Evolutionary conservation across 2,888 invertebrate genomes (phyloP).

Genomic region (Syrista parreyssii): DNA sequence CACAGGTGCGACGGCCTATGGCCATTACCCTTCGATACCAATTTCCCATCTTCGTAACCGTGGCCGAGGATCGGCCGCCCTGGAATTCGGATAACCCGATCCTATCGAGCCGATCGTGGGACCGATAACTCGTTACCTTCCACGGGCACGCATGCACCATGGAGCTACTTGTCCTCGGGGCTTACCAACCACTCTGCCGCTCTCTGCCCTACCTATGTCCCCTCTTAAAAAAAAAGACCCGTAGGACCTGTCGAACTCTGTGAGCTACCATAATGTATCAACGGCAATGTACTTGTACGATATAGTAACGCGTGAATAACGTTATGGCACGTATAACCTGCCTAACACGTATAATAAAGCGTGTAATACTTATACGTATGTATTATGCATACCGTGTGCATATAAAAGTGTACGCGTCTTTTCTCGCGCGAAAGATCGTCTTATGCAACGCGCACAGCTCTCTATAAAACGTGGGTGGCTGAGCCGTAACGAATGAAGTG

Average conservation of each 20-base stretch:
- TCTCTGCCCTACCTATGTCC: neutral
- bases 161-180: neutral
- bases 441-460: conserved; percentile 14
- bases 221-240: neutral
- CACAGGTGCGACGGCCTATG: neutral
- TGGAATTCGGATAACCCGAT: neutral
- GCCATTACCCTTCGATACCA: neutral
- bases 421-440: conserved; percentile 3
- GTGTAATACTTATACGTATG: neutral
- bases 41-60: neutral
- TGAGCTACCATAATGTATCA: neutral
- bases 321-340: neutral
- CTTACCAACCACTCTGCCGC: neutral
- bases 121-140: neutral
- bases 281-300: neutral
- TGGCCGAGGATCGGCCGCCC: neutral
- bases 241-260: neutral
- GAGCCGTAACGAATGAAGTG: conserved; percentile 53
- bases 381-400: neutral
- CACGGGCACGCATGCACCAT: neutral
- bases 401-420: neutral
- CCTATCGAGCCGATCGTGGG: neutral
- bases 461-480: conserved; percentile 47
- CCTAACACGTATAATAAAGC: neutral
- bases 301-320: neutral